A percentile compares a stretch with the other conserved stretches of the same genome.
Conservation (phyloP, 2,888 invertebrate genomes). For the Plutella xylostella region DNA sequence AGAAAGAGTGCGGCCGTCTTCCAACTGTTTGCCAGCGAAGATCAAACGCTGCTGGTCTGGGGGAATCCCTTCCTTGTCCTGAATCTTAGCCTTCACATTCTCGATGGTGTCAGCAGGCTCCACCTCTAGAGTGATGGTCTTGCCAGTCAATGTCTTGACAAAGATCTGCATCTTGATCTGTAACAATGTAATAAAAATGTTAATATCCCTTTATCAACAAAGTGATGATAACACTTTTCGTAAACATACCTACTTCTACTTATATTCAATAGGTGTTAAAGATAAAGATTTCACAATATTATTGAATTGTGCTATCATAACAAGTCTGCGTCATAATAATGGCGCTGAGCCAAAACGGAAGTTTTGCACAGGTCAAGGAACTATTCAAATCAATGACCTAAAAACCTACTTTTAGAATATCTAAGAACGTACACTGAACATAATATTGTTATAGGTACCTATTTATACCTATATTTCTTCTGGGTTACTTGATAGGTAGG, state of each 20-base stretch:
- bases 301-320: background rate
- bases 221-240: background rate
- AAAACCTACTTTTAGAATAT: background rate
- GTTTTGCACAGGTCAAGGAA: background rate
- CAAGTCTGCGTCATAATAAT: background rate
- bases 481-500: too few species aligned
- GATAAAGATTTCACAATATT: background rate
- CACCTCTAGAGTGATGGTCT: conserved; percentile 68
- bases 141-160: conserved; percentile 69
- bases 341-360: background rate
- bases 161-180: conserved; percentile 47
- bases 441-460: background rate
- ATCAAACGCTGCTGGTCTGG: conserved; percentile 74
- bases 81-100: conserved; percentile 73
- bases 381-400: background rate
- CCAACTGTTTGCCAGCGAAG: conserved; percentile 77
- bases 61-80: conserved; percentile 68
- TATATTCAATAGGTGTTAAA: too few species aligned
- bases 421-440: background rate
- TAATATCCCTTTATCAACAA: background rate
- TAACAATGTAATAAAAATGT: background rate
- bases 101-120: conserved; percentile 74
- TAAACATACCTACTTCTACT: background rate
- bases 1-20: conserved; percentile 75
- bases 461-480: too few species aligned